phyloP scores from a whole-genome alignment of 2,797 vertebrate genomes.

The Lepilemur septentrionalis region DNA sequence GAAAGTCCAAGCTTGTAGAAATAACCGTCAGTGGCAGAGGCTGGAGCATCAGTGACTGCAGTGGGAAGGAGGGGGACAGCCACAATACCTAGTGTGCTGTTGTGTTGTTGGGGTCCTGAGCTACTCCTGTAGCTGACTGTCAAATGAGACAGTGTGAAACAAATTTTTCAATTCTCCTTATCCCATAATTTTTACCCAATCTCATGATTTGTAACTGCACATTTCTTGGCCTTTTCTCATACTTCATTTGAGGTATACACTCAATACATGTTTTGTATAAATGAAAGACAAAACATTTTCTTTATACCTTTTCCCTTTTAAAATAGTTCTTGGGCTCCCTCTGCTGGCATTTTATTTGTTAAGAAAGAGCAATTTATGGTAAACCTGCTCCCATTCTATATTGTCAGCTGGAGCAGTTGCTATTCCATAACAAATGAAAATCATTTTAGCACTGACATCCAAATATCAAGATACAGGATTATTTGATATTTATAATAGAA shows the following conservation, averaged over 20 bases:
- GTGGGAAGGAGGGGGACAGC: background rate
- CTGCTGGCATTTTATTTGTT: constrained; percentile 61
- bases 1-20: background rate
- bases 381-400: background rate
- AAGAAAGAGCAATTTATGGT: background rate
- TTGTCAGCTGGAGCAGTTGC: background rate
- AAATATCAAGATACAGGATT: background rate
- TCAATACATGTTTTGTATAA: background rate
- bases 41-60: background rate
- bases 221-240: background rate
- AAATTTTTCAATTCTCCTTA: background rate
- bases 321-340: constrained; percentile 70
- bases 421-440: constrained; percentile 24
- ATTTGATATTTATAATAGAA: background rate
- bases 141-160: background rate
- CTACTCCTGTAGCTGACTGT: background rate
- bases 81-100: background rate
- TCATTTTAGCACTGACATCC: background rate
- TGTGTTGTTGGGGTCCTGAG: background rate
- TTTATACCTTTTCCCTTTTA: background rate
- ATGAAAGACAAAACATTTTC: background rate
- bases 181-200: background rate
- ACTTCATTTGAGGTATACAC: background rate
- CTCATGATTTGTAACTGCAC: background rate
- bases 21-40: background rate